A percentile compares a stretch with the other conserved stretches of the same genome.
These are phyloP conservation scores for Chironomus riparius DNA, from an alignment of 2,888 invertebrate genomes.

Conservation along the genomic window DNA sequence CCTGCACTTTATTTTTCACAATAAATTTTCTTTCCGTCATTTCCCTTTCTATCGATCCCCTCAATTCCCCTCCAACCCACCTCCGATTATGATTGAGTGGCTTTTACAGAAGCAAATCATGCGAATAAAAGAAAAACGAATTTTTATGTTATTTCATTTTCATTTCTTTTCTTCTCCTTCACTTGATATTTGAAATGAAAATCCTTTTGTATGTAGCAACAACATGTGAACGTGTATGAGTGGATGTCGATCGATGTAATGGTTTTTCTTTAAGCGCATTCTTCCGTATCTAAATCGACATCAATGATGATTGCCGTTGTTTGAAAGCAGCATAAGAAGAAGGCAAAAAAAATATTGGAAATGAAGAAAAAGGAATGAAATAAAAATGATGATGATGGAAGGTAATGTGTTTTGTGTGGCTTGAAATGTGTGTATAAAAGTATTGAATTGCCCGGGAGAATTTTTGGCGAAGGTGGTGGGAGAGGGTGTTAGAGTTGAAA, in stretches of 20 bases:
- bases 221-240: not conserved
- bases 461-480: not conserved
- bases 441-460: not conserved
- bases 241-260: not conserved
- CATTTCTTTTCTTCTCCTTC: not conserved
- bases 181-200: not conserved
- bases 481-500: too few species aligned
- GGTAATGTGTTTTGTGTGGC: not conserved
- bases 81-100: constrained; percentile 19
- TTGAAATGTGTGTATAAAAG: not conserved
- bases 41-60: not conserved
- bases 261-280: constrained; percentile 10
- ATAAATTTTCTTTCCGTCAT: constrained; percentile 15
- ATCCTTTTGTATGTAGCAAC: not conserved
- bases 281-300: constrained; percentile 11
- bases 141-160: constrained; percentile 3
- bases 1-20: not conserved
- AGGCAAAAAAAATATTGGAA: not conserved
- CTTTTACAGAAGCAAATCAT: constrained; percentile 24
- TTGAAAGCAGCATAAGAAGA: too few species aligned
- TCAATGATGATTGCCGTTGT: not conserved
- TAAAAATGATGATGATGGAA: too few species aligned
- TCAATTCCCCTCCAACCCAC: too few species aligned
- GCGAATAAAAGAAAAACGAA: constrained; percentile 22
- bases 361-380: not conserved